These are phyloP conservation scores for Acanthochromis polyacanthus DNA, from an alignment of 2,113 vertebrate genomes.

Conservation along the genomic window DNA sequence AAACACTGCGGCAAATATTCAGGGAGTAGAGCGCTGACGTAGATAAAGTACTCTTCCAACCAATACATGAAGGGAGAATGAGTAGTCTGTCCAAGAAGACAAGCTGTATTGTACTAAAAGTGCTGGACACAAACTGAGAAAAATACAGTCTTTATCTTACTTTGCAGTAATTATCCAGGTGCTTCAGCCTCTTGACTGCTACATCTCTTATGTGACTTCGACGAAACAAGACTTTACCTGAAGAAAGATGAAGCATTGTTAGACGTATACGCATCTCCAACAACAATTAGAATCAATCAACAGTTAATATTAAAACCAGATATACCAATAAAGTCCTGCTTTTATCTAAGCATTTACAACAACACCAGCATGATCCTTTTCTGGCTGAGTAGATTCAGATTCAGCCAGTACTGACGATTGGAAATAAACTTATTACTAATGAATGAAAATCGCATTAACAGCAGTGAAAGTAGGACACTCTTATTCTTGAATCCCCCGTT, in stretches of 20 bases:
- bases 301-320: background rate
- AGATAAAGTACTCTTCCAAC: slow-evolving; percentile 6
- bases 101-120: background rate
- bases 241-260: slow-evolving; percentile 45
- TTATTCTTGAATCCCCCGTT: slow-evolving; percentile 7
- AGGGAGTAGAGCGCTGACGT: background rate
- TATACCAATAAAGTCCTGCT: background rate
- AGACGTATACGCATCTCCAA: background rate
- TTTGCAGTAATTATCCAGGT: slow-evolving; percentile 96
- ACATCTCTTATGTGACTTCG: slow-evolving; percentile 96
- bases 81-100: background rate
- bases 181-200: slow-evolving; percentile 93
- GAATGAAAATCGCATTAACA: background rate
- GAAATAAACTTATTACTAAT: background rate
- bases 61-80: background rate
- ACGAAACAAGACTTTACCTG: slow-evolving; percentile 97
- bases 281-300: background rate
- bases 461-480: background rate
- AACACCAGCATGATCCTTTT: background rate
- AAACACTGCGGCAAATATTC: slow-evolving; percentile 40
- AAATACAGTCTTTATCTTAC: slow-evolving; percentile 81
- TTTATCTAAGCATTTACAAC: background rate
- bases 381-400: background rate
- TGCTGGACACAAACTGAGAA: background rate
- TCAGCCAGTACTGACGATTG: background rate